A percentile compares a stretch with the other conserved stretches of the same genome.
These are phyloP conservation scores for Larimichthys crocea DNA, from an alignment of 2,113 vertebrate species.

Conservation along the genomic window DNA sequence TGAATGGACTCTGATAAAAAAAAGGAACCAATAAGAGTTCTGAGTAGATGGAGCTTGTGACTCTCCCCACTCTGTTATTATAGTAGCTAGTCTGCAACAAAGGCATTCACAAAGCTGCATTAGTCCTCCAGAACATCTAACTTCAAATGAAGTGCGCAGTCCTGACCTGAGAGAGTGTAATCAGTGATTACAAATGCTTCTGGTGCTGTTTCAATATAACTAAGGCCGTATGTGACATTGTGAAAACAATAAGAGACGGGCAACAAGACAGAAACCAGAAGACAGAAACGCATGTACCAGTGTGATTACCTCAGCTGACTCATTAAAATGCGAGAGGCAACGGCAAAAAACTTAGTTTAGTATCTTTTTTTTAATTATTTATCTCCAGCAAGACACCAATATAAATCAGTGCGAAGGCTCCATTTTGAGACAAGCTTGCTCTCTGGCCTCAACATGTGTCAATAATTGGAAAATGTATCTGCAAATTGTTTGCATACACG, in stretches of 20 bases:
- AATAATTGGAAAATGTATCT: constrained; percentile 34
- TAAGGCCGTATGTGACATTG: constrained; percentile 42
- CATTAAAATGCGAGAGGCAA: constrained; percentile 58
- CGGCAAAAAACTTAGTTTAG: constrained; percentile 54
- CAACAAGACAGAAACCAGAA: constrained; percentile 28
- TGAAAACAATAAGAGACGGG: constrained; percentile 56
- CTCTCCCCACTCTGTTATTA: constrained; percentile 66
- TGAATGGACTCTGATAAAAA: constrained; percentile 72
- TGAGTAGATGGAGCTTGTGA: constrained; percentile 67
- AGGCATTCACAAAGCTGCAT: constrained; percentile 68
- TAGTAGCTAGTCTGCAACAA: constrained; percentile 67
- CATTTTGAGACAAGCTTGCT: constrained; percentile 48
- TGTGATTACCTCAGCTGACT: constrained; percentile 50
- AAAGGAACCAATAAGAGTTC: constrained; percentile 68
- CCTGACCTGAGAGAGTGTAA: constrained; percentile 66
- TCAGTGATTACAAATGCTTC: constrained; percentile 70
- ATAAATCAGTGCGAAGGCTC: constrained; percentile 13
- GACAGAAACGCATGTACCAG: constrained; percentile 24
- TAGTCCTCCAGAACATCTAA: constrained; percentile 68
- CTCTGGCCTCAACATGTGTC: constrained; percentile 15
- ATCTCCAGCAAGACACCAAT: constrained; percentile 32
- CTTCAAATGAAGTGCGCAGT: constrained; percentile 68
- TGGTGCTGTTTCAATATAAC: constrained; percentile 44
- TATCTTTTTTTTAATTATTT: constrained; percentile 27
- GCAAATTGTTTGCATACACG: constrained; percentile 51